A percentile compares a stretch with the other conserved stretches of the same genome.
Evolutionary conservation across 2,888 invertebrate species (phyloP).

Genomic region (Tiphia femorata): DNA sequence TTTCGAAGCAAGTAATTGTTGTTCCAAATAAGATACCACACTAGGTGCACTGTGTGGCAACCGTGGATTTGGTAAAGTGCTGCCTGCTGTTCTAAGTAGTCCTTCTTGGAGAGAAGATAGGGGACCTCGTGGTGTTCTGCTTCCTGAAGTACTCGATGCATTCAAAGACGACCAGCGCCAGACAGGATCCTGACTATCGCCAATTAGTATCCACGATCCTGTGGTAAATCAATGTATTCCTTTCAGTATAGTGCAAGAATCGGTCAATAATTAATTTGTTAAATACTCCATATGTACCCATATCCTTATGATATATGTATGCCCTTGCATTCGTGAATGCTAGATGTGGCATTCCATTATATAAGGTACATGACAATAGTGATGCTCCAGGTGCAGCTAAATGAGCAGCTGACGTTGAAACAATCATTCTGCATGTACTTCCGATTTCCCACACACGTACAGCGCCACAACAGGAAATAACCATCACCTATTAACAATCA

Average conservation of each 20-base stretch:
- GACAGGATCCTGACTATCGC: conserved; percentile 70
- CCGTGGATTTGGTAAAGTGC: conserved; percentile 57
- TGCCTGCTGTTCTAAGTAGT: conserved; percentile 59
- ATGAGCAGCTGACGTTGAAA: conserved; percentile 64
- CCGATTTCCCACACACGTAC: conserved; percentile 67
- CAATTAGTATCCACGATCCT: conserved; percentile 71
- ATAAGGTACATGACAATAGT: conserved; percentile 60
- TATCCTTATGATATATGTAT: conserved; percentile 83
- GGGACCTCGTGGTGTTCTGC: conserved; percentile 62
- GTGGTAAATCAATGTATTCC: too few species aligned
- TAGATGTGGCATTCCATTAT: conserved; percentile 85
- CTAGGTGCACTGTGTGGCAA: conserved; percentile 61
- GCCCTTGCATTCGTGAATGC: conserved; percentile 88
- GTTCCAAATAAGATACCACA: conserved; percentile 73
- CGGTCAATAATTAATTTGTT: too few species aligned
- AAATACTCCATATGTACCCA: conserved; percentile 74
- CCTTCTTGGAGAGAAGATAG: conserved; percentile 66
- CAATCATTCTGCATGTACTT: conserved; percentile 58
- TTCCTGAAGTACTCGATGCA: conserved; percentile 57
- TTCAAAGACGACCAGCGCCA: conserved; percentile 68
- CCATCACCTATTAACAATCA: conserved; percentile 57
- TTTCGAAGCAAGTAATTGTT: conserved; percentile 79
- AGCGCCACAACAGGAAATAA: conserved; percentile 64
- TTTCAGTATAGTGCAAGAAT: too few species aligned
- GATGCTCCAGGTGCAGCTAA: conserved; percentile 61